These are phyloP conservation scores for Alosa alosa DNA, from an alignment of 2,113 vertebrate species.

Conservation along the genomic window DNA sequence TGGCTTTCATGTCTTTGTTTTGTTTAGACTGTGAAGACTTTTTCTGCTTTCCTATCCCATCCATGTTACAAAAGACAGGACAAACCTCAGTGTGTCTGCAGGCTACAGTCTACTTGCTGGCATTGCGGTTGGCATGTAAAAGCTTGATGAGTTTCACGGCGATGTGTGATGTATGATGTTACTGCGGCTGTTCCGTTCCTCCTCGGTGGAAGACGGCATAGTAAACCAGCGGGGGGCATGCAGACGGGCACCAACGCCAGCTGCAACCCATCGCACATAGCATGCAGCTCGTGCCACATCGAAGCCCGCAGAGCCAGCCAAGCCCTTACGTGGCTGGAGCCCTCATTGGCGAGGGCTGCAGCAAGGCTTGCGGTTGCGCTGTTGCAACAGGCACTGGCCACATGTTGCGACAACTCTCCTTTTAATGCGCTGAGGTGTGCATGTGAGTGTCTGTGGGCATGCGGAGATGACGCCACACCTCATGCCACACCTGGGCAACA, in stretches of 20 bases:
- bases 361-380: not conserved
- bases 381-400: slow-evolving; percentile 3
- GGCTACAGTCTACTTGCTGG: not conserved
- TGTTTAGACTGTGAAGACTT: not conserved
- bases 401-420: not conserved
- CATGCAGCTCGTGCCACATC: not conserved
- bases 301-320: slow-evolving; percentile 1
- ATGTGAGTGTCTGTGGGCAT: not conserved
- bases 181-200: not conserved
- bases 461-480: not conserved
- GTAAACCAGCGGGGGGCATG: not conserved
- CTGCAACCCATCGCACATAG: slow-evolving; percentile 9
- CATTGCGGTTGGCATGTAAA: not conserved
- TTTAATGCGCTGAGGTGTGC: not conserved
- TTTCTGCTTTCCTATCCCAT: not conserved
- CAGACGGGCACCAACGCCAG: not conserved
- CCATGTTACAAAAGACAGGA: not conserved
- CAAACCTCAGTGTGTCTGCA: not conserved
- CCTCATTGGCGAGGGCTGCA: not conserved
- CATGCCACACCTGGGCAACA: not conserved
- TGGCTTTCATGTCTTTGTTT: not conserved
- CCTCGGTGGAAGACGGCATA: not conserved
- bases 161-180: not conserved
- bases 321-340: not conserved
- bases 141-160: not conserved